Conservation (phyloP, 2,888 invertebrate species). For the Conops quadrifasciatus region DNA sequence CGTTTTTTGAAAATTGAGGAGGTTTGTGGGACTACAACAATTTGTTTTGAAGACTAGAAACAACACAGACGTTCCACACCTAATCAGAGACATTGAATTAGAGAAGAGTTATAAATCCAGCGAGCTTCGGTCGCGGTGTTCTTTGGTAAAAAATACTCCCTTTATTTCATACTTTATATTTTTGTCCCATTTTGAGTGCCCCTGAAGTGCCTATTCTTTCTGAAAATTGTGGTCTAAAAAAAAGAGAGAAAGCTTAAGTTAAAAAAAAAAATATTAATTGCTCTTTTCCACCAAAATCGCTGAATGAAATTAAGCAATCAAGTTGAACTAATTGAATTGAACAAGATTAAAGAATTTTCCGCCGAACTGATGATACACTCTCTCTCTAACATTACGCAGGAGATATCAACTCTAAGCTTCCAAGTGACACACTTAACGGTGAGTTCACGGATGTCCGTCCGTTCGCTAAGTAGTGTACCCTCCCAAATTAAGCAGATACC, state of each 20-base stretch:
- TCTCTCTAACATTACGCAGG: constrained; percentile 21
- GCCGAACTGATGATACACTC: constrained; percentile 48
- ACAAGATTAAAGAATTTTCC: constrained; percentile 63
- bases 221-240: not conserved
- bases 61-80: too few relatives aligned
- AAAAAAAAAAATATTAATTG: not conserved
- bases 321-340: constrained; percentile 65
- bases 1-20: too few relatives aligned
- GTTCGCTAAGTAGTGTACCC: constrained; percentile 50
- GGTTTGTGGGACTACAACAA: too few relatives aligned
- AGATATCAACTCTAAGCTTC: constrained; percentile 41
- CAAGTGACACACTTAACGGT: constrained; percentile 44
- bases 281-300: constrained; percentile 7
- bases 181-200: too few relatives aligned
- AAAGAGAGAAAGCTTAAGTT: not conserved
- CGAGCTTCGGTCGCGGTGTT: too few relatives aligned
- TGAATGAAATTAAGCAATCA: constrained; percentile 56
- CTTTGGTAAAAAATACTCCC: too few relatives aligned
- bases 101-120: too few relatives aligned
- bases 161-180: too few relatives aligned
- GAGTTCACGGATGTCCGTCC: constrained; percentile 51
- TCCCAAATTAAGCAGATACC: constrained; percentile 38
- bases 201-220: too few relatives aligned
- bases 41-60: too few relatives aligned
- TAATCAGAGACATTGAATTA: too few relatives aligned